Evolutionary conservation across 2,888 invertebrate genomes (phyloP).

Genomic region (Corbicula japonica): DNA sequence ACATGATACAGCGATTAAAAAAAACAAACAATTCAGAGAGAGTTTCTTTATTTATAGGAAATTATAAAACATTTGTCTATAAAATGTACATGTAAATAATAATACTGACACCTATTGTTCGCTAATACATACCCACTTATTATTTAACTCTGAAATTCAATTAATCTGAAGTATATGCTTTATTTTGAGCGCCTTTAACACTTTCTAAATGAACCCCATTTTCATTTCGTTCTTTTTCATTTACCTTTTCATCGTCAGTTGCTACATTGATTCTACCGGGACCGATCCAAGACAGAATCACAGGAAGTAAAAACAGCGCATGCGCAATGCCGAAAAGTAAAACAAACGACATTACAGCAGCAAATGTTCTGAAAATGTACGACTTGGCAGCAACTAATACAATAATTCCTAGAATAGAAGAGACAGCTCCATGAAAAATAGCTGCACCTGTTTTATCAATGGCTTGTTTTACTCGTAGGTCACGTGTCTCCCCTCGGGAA

Average conservation of each 20-base stretch:
- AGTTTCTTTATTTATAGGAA: no score
- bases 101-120: no score
- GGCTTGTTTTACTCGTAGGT: slow-evolving; percentile 53
- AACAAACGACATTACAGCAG: slow-evolving; percentile 72
- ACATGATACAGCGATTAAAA: no score
- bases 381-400: slow-evolving; percentile 63
- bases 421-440: slow-evolving; percentile 71
- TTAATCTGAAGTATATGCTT: no score
- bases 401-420: slow-evolving; percentile 70
- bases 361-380: slow-evolving; percentile 72
- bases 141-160: no score
- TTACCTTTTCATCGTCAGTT: neutral
- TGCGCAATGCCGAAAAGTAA: slow-evolving; percentile 69
- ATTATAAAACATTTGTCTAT: no score
- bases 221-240: neutral
- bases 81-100: no score
- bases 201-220: no score
- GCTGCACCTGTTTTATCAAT: slow-evolving; percentile 68
- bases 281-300: slow-evolving; percentile 63
- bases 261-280: slow-evolving; percentile 12
- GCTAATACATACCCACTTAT: no score
- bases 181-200: no score
- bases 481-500: slow-evolving; percentile 38
- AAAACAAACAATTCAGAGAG: no score
- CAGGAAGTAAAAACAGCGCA: slow-evolving; percentile 68